A percentile compares a stretch with the other conserved stretches of the same genome.
These are phyloP conservation scores for Callithrix jacchus DNA, from an alignment of 2,113 vertebrate genomes.

Conservation along the genomic window DNA sequence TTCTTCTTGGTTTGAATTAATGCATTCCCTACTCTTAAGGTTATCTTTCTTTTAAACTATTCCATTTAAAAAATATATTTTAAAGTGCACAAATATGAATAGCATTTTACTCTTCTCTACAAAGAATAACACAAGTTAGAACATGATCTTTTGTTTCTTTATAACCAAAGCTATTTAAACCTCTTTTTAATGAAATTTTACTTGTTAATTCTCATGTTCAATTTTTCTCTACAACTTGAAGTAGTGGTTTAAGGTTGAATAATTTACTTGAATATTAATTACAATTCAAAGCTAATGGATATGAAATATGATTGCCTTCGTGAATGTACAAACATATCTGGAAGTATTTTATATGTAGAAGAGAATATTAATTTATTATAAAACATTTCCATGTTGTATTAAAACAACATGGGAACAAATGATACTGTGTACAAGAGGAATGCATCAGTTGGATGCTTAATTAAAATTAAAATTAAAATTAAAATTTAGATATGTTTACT, in stretches of 20 bases:
- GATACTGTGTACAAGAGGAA: background rate
- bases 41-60: conserved; percentile 11
- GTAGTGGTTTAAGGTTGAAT: conserved; percentile 70
- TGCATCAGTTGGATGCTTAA: background rate
- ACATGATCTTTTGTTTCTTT: conserved; percentile 48
- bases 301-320: conserved; percentile 64
- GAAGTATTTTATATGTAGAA: conserved; percentile 53
- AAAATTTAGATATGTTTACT: background rate
- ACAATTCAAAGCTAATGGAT: conserved; percentile 64
- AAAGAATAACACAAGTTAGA: conserved; percentile 60
- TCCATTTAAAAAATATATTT: background rate
- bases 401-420: background rate
- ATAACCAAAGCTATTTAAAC: background rate
- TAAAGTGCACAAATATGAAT: background rate
- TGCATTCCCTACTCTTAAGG: background rate
- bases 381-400: conserved; percentile 53
- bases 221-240: conserved; percentile 59
- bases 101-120: background rate
- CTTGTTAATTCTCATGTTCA: conserved; percentile 62
- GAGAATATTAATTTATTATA: conserved; percentile 58
- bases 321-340: conserved; percentile 62
- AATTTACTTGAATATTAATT: conserved; percentile 68
- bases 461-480: conserved; percentile 53
- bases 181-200: conserved; percentile 70
- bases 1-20: background rate